Base-by-base conservation (phyloP, 2,797 vertebrate species). In the Danio albolineatus region DNA sequence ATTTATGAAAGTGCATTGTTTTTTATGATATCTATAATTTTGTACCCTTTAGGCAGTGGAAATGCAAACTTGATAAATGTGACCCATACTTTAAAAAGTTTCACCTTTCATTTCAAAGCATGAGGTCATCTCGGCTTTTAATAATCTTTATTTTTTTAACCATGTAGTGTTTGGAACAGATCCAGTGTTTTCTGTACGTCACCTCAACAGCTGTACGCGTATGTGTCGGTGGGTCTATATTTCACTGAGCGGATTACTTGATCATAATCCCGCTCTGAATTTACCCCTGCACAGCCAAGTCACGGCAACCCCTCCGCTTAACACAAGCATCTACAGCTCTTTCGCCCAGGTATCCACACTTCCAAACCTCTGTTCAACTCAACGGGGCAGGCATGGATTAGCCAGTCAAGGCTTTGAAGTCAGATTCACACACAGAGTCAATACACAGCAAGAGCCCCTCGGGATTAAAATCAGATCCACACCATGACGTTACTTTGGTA, bases 241-340 rank as follows among this genome's bases (percentile, higher is more conserved):
- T 43, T 51, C 49, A 12, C 65, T 76, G 86, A 90, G 88, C 38
- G 84, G 89, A 92, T 93, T 91, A 90, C 79, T 87, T 86, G 83
- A 80, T 89, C 90, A 86, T 91, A 92, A 93, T 92, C 89, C 90
- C 84, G 89, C 88, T 91, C 86, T 82, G 62, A 85, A 78, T 82
- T 83, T 81, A 83, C 85, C 84, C 72, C 61, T 84, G 65, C 84
- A 76, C 17, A 65, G 87, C 86, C 78, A 4, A 72, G 12, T 28
- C 36, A 67, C n/a, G 43, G 28, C 36, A 44, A 56, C 62, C 44
- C 44, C 14, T 75, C 43, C 36, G 13, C 60, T 60, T 17, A 4
- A 39, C 61, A 57, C 76, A 5, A 49, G 60, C 79, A 83, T 80
- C 78, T 79, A 82, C 39, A 84, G 84, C 74, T 38, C 73, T 79